Base-by-base conservation (phyloP, 2,888 invertebrate species). In the Campaea margaritaria region DNA sequence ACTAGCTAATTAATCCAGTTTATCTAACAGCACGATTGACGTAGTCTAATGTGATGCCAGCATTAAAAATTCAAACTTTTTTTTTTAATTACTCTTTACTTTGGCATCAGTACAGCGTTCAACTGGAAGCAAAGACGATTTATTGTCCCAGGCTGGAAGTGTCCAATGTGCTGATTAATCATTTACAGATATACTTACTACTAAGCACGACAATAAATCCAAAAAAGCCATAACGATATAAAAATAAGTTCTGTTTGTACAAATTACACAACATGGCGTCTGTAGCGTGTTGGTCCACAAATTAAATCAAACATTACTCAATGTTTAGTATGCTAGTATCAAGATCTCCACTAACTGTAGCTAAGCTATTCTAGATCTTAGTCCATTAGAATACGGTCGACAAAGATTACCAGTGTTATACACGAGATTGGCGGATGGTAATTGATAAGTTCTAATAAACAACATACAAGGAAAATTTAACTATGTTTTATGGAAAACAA, bases 271-370 rank as follows among this genome's bases (percentile, higher is more conserved):
- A n/a, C n/a, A n/a, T n/a, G n/a, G n/a, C 59, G 54, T 54, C 58
- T 41, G 58, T 68, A 69, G 68, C 62, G 47, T 72, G 72, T 80
- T 80, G 80, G 80, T 80, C 80, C 80, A 75, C 77, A 76, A 77
- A 75, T 67, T 67, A 75, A 68, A 65, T 60, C 62, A 66, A 65
- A 66, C 55, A 59, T 66, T 56, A 45, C 27, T 21, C 54, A 34
- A 48, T 45, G 47, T 47, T 54, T 47, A 65, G n/a, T n/a, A n/a
- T n/a, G n/a, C n/a, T n/a, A n/a, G 64, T 64, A 62, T 46, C 46
- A 34, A 16, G n/a, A 36, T 41, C 34, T 52, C 42, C 14, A 31
- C 34, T 27, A n/a, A n/a, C n/a, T n/a, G n/a, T n/a, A n/a, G 54
- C 50, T 46, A 54, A 41, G 42, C 15, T 49, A 51, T 38, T 55